A percentile compares a stretch with the other conserved stretches of the same genome.
These are phyloP conservation scores for Phodopus roborovskii DNA, from an alignment of 2,113 vertebrate genomes.

Conservation along the genomic window DNA sequence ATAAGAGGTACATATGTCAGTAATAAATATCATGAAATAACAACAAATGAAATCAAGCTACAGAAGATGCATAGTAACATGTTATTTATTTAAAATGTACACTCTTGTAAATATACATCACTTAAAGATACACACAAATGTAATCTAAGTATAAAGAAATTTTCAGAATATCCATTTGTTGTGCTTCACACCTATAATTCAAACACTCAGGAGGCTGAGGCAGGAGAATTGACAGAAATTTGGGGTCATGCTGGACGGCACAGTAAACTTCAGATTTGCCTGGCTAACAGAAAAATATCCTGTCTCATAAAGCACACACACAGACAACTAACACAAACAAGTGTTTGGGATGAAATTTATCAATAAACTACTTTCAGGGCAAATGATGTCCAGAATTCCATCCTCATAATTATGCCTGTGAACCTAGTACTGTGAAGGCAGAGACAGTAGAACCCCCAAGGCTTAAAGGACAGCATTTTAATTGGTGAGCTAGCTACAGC, in stretches of 20 bases:
- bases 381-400: not conserved
- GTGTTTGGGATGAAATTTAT: not conserved
- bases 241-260: not conserved
- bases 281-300: not conserved
- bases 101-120: not conserved
- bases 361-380: not conserved
- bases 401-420: not conserved
- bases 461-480: not conserved
- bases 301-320: not conserved
- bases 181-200: not conserved
- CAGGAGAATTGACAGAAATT: not conserved
- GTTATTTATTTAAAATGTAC: not conserved
- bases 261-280: not conserved
- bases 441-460: not conserved
- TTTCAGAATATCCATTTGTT: not conserved
- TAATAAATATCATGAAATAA: constrained; percentile 14
- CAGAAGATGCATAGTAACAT: not conserved
- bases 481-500: not conserved
- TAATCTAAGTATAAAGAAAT: not conserved
- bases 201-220: not conserved
- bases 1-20: not conserved
- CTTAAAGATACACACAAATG: not conserved
- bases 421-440: too few relatives aligned
- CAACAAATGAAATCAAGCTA: not conserved
- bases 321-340: not conserved